Evolutionary conservation across 2,888 invertebrate species (phyloP).

Genomic region (Tanytarsus gracilentus): DNA sequence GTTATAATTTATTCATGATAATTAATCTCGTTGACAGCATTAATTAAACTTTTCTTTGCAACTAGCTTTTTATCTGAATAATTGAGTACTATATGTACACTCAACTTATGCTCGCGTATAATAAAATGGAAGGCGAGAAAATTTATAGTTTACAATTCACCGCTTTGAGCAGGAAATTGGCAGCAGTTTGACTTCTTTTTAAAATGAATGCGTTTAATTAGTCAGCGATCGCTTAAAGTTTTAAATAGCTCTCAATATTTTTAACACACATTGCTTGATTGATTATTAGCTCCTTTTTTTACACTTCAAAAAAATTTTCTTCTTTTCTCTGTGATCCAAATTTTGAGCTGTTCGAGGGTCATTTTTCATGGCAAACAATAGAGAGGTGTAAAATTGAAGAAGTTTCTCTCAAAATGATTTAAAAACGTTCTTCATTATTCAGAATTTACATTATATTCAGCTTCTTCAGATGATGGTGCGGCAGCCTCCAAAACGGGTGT

Average conservation of each 20-base stretch:
- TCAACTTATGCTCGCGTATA: neutral
- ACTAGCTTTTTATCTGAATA: neutral
- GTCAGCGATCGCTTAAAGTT: neutral
- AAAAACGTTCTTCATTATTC: neutral
- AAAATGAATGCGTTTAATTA: neutral
- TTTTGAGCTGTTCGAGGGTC: neutral
- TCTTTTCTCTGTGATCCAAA: conserved; percentile 1
- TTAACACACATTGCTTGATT: conserved; percentile 21
- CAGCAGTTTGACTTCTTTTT: neutral
- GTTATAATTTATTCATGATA: conserved; percentile 18
- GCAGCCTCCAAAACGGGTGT: conserved; percentile 15
- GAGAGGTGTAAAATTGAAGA: conserved; percentile 16
- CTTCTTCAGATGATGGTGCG: conserved; percentile 4
- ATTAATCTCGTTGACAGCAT: conserved; percentile 19
- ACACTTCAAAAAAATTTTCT: neutral
- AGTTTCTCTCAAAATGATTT: conserved; percentile 18
- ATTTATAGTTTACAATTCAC: neutral
- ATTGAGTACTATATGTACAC: neutral
- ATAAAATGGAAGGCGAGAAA: conserved; percentile 10
- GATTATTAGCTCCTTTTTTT: conserved; percentile 27
- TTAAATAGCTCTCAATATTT: neutral
- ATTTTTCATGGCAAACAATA: conserved; percentile 26
- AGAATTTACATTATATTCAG: neutral
- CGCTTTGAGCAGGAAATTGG: neutral
- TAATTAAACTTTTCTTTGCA: conserved; percentile 20